phyloP scores from a whole-genome alignment of 2,113 vertebrate species.

The Danionella cerebrum region DNA sequence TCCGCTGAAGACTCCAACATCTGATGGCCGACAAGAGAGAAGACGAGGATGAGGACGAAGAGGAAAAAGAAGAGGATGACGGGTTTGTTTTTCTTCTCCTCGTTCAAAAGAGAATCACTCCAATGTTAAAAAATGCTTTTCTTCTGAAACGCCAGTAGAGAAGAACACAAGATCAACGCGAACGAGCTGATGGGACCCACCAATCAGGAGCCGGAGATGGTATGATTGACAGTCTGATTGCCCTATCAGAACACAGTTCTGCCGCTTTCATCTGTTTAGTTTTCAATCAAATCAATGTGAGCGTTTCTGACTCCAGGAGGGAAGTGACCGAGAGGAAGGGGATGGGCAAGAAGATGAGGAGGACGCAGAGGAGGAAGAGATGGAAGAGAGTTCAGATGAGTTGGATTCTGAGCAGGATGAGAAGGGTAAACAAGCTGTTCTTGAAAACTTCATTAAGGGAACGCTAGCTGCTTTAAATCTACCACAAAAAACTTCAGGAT shows the following conservation, averaged over 20 bases:
- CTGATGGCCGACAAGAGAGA: conserved; percentile 90
- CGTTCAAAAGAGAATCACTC: no score
- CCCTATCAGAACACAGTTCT: neutral
- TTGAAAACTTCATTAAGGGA: no score
- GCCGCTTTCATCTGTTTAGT: neutral
- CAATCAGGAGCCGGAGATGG: conserved; percentile 74
- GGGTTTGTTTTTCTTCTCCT: conserved; percentile 60
- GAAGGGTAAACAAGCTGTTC: conserved; percentile 69
- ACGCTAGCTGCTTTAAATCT: no score
- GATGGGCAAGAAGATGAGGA: conserved; percentile 84
- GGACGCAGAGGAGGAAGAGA: conserved; percentile 88
- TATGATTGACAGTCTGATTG: conserved; percentile 37
- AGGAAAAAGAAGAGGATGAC: conserved; percentile 60
- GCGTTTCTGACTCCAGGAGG: conserved; percentile 58
- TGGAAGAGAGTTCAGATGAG: conserved; percentile 92
- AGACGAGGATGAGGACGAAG: conserved; percentile 61
- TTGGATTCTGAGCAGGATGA: conserved; percentile 92
- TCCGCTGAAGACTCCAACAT: conserved; percentile 90
- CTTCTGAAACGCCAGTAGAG: conserved; percentile 73
- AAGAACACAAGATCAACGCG: conserved; percentile 79
- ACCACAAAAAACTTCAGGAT: no score
- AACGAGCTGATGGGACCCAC: conserved; percentile 68
- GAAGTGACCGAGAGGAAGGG: conserved; percentile 83
- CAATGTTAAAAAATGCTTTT: no score
- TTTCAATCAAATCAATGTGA: no score